These are phyloP conservation scores for Polydrusus pterygomalis DNA, from an alignment of 2,888 invertebrate species.

Conservation along the genomic window DNA sequence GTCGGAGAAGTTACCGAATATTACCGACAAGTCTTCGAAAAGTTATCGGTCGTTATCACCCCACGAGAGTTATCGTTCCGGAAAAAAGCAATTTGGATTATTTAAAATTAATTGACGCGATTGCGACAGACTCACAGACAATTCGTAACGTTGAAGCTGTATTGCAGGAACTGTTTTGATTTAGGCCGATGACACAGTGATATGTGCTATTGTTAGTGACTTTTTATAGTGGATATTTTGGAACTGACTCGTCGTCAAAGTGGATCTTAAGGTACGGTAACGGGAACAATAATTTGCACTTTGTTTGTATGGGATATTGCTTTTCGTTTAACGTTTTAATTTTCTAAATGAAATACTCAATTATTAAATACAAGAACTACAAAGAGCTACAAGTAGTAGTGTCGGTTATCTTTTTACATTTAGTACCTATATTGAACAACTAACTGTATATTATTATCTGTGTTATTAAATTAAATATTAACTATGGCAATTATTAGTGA, in stretches of 20 bases:
- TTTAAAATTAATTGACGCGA: slow-evolving; percentile 10
- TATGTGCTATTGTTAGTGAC: slow-evolving; percentile 43
- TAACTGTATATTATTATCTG: no score
- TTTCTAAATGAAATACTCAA: no score
- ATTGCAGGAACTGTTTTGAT: slow-evolving; percentile 21
- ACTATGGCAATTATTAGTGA: no score
- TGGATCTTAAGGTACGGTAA: slow-evolving; percentile 49
- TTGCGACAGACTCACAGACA: no score
- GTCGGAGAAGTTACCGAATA: slow-evolving; percentile 27
- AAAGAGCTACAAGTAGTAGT: no score
- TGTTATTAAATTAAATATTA: no score
- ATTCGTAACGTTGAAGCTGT: slow-evolving; percentile 5
- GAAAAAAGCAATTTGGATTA: slow-evolving; percentile 24
- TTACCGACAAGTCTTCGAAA: slow-evolving; percentile 39
- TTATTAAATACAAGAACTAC: no score
- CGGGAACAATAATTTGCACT: no score
- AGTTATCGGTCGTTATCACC: slow-evolving; percentile 17
- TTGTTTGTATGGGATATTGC: no score
- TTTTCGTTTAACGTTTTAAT: no score
- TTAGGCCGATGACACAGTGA: slow-evolving; percentile 28
- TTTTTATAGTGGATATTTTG: slow-evolving; percentile 39
- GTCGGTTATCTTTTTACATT: no score
- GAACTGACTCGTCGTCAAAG: slow-evolving; percentile 42
- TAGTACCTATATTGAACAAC: no score
- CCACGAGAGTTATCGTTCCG: slow-evolving; percentile 6